Conservation (phyloP, 2,113 vertebrate genomes). For the Forbesichthys agassizii region DNA sequence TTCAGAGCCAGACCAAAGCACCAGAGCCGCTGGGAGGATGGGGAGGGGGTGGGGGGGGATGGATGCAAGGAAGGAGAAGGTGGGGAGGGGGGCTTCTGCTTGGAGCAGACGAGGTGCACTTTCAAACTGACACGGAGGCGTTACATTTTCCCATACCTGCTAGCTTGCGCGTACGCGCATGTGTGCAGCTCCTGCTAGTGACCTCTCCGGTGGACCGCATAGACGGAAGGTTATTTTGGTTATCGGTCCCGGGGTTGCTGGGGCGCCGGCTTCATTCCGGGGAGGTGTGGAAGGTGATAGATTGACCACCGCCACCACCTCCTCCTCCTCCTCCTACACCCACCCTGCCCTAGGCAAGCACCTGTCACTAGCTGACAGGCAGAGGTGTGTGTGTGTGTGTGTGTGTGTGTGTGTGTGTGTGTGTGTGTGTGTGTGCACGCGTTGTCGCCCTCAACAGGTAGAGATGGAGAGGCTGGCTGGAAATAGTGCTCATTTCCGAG, state of each 20-base stretch:
- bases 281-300: conserved; percentile 63
- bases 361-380: conserved; percentile 58
- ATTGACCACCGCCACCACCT: conserved; percentile 46
- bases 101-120: conserved; percentile 62
- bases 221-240: conserved; percentile 62
- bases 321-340: too few species aligned
- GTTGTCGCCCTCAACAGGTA: conserved; percentile 6
- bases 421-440: neutral
- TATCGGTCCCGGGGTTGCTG: conserved; percentile 41
- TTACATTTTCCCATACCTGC: conserved; percentile 70
- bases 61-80: neutral
- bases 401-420: conserved; percentile 26
- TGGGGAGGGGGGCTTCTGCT: conserved; percentile 37
- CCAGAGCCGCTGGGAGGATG: conserved; percentile 63
- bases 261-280: conserved; percentile 27
- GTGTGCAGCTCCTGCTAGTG: conserved; percentile 29
- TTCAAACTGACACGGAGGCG: conserved; percentile 72
- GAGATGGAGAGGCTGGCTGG: conserved; percentile 11
- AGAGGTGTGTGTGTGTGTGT: conserved; percentile 20
- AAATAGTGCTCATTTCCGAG: conserved; percentile 40
- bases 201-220: conserved; percentile 52
- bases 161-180: conserved; percentile 14
- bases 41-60: conserved; percentile 16
- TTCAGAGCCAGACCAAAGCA: conserved; percentile 74
- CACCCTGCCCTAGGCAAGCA: conserved; percentile 35